Percentiles rank a stretch among this genome's conserved stretches.
These are phyloP conservation scores for Patella ulyssiponensis DNA, from an alignment of 2,888 invertebrate genomes.

Conservation along the genomic window DNA sequence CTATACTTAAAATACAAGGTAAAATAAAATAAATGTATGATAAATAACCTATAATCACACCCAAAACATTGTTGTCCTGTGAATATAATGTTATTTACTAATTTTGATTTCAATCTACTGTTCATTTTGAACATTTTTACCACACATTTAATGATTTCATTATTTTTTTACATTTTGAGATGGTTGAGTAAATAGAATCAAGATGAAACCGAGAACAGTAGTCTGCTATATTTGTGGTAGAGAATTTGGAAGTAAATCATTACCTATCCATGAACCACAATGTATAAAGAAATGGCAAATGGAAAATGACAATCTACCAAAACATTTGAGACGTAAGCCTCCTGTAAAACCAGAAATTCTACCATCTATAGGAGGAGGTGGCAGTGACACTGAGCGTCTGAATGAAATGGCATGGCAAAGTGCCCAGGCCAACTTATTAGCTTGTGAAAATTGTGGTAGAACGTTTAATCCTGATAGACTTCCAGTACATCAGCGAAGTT, in stretches of 20 bases:
- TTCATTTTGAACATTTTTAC: too few species aligned
- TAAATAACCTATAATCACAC: too few species aligned
- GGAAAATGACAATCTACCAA: conserved; percentile 77
- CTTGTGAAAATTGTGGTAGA: conserved; percentile 79
- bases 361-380: conserved; percentile 51
- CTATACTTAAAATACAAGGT: too few species aligned
- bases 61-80: too few species aligned
- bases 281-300: conserved; percentile 79
- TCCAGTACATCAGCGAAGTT: conserved; percentile 75
- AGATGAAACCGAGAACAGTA: conserved; percentile 62
- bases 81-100: too few species aligned
- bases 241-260: conserved; percentile 78
- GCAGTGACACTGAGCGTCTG: conserved; percentile 50
- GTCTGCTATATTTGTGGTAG: conserved; percentile 80
- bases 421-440: conserved; percentile 76
- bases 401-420: conserved; percentile 77
- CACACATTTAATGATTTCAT: too few species aligned
- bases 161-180: neutral
- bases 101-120: too few species aligned
- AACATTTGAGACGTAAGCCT: conserved; percentile 74
- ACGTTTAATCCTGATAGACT: conserved; percentile 81
- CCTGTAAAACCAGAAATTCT: conserved; percentile 77
- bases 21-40: too few species aligned
- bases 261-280: conserved; percentile 80
- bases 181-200: conserved; percentile 23